These are phyloP conservation scores for Eupithecia exiguata DNA, from an alignment of 2,888 invertebrate species.

Conservation along the genomic window DNA sequence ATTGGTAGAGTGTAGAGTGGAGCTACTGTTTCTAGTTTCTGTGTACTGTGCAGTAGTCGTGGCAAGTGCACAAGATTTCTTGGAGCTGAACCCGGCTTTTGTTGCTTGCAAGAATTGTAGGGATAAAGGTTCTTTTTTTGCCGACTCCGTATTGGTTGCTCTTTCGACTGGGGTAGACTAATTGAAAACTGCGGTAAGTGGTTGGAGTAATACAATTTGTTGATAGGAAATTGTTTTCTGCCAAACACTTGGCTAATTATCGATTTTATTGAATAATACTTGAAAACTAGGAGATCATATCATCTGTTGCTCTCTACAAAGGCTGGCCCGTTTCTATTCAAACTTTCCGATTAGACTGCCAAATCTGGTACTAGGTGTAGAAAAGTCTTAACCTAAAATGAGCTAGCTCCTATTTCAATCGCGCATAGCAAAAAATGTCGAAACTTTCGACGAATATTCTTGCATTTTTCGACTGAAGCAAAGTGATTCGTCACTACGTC, in stretches of 20 bases:
- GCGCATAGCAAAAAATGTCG: not conserved
- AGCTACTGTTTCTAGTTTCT: slow-evolving; percentile 11
- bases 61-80: slow-evolving; percentile 56
- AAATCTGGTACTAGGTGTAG: no score
- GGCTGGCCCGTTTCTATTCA: no score
- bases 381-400: not conserved
- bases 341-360: no score
- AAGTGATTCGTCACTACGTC: slow-evolving; percentile 25
- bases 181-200: slow-evolving; percentile 28
- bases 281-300: no score
- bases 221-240: not conserved
- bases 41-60: slow-evolving; percentile 25
- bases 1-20: not conserved
- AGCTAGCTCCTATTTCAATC: not conserved
- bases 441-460: not conserved
- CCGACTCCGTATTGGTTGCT: slow-evolving; percentile 46
- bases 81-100: slow-evolving; percentile 58
- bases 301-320: no score
- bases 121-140: slow-evolving; percentile 55
- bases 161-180: slow-evolving; percentile 42
- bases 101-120: slow-evolving; percentile 64
- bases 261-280: not conserved
- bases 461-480: slow-evolving; percentile 6
- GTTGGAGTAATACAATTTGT: slow-evolving; percentile 11
- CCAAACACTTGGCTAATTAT: not conserved